Evolutionary conservation across 2,113 vertebrate species (phyloP).

Genomic region (Lonchura striata): DNA sequence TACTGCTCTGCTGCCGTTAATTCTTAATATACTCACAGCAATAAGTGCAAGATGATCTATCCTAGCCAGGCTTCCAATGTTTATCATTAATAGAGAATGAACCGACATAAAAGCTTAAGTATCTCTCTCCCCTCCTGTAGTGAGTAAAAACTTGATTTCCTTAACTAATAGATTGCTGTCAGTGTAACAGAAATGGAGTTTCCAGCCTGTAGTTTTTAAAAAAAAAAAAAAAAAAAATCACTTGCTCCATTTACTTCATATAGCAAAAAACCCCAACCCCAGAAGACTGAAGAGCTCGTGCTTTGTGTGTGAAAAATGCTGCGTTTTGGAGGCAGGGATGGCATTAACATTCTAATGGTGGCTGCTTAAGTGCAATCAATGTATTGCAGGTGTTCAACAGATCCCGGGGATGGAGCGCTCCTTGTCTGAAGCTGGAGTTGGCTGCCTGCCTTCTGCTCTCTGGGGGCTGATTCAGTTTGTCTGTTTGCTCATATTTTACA

Average conservation of each 20-base stretch:
- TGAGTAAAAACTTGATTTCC: conserved; percentile 29
- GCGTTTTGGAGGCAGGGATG: neutral
- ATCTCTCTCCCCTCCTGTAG: neutral
- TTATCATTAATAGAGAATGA: conserved; percentile 7
- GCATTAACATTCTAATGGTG: conserved; percentile 4
- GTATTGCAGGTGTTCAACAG: neutral
- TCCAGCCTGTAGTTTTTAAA: neutral
- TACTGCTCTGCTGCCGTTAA: neutral
- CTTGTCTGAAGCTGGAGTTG: neutral
- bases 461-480: neutral
- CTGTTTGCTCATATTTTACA: conserved; percentile 8
- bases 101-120: neutral
- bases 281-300: neutral
- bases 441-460: conserved; percentile 1
- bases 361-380: neutral
- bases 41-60: neutral
- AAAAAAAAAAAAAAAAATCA: neutral
- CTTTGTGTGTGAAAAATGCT: neutral
- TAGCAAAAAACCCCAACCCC: neutral
- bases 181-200: neutral
- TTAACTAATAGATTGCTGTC: neutral
- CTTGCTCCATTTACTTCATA: neutral
- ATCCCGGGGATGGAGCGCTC: neutral
- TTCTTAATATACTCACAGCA: neutral
- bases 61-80: neutral